Percentiles rank a stretch among this genome's conserved stretches.
phyloP scores from a whole-genome alignment of 2,888 invertebrate species.

The Congeria kusceri region DNA sequence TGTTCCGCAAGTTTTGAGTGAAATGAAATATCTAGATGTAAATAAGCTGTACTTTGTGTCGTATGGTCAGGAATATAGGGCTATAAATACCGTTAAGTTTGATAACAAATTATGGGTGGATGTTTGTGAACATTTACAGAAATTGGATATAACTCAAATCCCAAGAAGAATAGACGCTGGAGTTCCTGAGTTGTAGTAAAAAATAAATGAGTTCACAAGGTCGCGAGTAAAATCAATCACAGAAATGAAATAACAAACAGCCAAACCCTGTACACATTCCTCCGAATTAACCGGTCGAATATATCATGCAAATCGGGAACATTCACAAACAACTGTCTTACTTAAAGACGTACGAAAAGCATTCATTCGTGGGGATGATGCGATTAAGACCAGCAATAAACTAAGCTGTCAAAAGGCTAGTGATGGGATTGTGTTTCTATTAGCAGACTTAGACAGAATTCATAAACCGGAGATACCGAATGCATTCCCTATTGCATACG shows the following conservation, averaged over 20 bases:
- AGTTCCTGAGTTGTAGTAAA: constrained; percentile 15
- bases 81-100: constrained; percentile 19
- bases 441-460: constrained; percentile 42
- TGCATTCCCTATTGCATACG: constrained; percentile 31
- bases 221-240: constrained; percentile 29
- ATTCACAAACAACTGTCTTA: neutral
- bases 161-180: constrained; percentile 15
- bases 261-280: constrained; percentile 25
- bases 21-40: constrained; percentile 27
- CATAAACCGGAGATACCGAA: constrained; percentile 37
- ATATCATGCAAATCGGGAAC: constrained; percentile 9
- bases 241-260: constrained; percentile 27
- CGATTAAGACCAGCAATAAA: neutral
- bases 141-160: constrained; percentile 2
- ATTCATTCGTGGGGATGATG: neutral
- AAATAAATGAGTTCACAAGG: constrained; percentile 15
- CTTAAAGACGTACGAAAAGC: constrained; percentile 22
- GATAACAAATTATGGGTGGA: constrained; percentile 25
- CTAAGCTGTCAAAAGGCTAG: constrained; percentile 23
- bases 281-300: neutral
- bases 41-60: constrained; percentile 29
- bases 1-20: constrained; percentile 40
- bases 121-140: constrained; percentile 15
- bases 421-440: constrained; percentile 50
- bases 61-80: constrained; percentile 30